Evolutionary conservation across 2,113 vertebrate species (phyloP).

Genomic region (Serinus canaria): DNA sequence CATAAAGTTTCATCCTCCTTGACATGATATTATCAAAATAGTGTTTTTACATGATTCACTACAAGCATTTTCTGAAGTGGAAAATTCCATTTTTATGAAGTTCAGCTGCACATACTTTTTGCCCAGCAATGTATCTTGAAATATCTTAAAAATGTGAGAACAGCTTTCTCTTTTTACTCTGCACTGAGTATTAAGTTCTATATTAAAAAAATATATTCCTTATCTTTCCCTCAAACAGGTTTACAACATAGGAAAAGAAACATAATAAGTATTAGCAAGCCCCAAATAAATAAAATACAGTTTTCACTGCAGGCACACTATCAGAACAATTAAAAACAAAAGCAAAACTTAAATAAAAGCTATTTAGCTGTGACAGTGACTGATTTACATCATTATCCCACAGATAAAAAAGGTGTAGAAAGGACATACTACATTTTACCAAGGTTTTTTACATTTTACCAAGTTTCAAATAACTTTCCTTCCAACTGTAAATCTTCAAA

Average conservation of each 20-base stretch:
- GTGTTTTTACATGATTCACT: background rate
- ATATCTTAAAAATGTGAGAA: background rate
- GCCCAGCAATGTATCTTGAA: background rate
- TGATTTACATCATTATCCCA: background rate
- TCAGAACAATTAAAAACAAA: background rate
- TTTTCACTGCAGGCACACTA: background rate
- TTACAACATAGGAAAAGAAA: background rate
- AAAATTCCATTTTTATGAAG: background rate
- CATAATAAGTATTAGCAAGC: background rate
- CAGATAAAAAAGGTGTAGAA: background rate
- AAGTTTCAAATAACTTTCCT: background rate
- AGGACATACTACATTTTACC: background rate
- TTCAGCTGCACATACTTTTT: background rate
- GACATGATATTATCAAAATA: background rate
- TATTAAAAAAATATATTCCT: background rate
- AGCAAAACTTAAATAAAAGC: background rate
- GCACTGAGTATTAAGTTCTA: background rate
- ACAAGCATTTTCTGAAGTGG: background rate
- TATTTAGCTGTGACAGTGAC: background rate
- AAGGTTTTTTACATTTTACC: background rate
- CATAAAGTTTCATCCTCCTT: background rate
- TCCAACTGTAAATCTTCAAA: background rate
- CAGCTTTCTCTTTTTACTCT: background rate
- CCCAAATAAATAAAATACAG: background rate
- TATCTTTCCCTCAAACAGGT: background rate